phyloP scores from a whole-genome alignment of 2,888 invertebrate genomes.

The Tetramorium bicarinatum region DNA sequence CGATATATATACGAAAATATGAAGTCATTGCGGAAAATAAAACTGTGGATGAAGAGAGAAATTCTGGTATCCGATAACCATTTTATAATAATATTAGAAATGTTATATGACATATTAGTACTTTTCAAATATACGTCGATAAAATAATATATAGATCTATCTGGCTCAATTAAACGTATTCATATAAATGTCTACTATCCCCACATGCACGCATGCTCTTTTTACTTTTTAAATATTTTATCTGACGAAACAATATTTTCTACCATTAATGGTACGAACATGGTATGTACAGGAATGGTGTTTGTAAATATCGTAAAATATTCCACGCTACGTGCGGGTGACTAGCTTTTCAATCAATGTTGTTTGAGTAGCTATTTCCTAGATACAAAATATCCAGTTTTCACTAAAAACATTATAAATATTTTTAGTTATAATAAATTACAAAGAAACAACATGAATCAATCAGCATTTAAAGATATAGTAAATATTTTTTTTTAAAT shows the following conservation, averaged over 20 bases:
- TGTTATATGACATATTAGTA: background rate
- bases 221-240: slow-evolving; percentile 52
- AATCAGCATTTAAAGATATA: background rate
- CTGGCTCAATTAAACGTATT: slow-evolving; percentile 18
- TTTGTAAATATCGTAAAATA: slow-evolving; percentile 49
- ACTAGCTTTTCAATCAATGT: slow-evolving; percentile 43
- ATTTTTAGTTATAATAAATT: background rate
- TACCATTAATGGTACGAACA: slow-evolving; percentile 29
- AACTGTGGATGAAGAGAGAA: background rate
- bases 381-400: slow-evolving; percentile 2
- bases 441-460: background rate
- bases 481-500: background rate
- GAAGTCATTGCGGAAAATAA: slow-evolving; percentile 24
- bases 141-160: slow-evolving; percentile 27
- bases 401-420: background rate
- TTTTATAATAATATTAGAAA: slow-evolving; percentile 46
- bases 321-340: slow-evolving; percentile 8
- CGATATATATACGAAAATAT: background rate
- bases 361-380: slow-evolving; percentile 33
- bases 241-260: slow-evolving; percentile 43
- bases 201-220: background rate
- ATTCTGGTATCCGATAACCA: background rate
- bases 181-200: background rate
- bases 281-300: background rate
- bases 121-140: slow-evolving; percentile 19